phyloP scores from a whole-genome alignment of 2,888 invertebrate genomes.

The Capitulum mitella region DNA sequence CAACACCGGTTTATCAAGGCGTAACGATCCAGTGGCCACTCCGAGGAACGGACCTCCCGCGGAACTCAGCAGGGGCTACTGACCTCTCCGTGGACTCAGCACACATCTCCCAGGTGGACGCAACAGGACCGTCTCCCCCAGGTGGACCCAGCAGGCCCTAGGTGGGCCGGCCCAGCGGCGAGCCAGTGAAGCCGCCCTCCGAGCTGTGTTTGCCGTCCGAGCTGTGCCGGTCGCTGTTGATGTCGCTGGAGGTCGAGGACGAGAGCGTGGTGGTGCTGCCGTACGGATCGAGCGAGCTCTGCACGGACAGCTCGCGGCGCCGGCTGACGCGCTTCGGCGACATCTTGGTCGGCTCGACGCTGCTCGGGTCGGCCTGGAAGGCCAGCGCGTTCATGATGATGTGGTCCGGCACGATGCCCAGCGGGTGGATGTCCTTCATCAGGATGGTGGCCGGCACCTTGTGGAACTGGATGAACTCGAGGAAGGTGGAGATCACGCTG shows the following conservation, averaged over 20 bases:
- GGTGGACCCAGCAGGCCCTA: background rate
- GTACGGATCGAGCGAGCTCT: constrained; percentile 73
- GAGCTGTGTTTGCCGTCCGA: background rate
- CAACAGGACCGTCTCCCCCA: too few relatives aligned
- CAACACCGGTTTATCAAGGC: too few relatives aligned
- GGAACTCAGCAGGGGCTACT: too few relatives aligned
- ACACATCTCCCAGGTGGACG: too few relatives aligned
- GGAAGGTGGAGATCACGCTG: constrained; percentile 61
- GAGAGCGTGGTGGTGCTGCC: constrained; percentile 20
- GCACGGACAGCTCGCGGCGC: constrained; percentile 76
- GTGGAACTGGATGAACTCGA: constrained; percentile 66
- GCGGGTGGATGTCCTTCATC: constrained; percentile 75
- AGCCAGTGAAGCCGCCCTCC: background rate
- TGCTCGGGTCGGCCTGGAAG: constrained; percentile 96
- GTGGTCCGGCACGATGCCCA: constrained; percentile 78
- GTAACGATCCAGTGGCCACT: too few relatives aligned
- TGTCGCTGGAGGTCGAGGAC: constrained; percentile 1
- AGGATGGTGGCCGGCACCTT: background rate
- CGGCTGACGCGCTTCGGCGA: constrained; percentile 84
- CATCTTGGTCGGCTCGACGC: constrained; percentile 89
- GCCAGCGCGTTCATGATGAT: constrained; percentile 90
- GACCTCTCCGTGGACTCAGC: too few relatives aligned
- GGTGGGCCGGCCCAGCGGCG: background rate
- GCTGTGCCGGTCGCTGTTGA: background rate
- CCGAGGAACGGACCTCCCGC: too few relatives aligned